Evolutionary conservation across 1,140 invertebrate genomes (phyloP), one percentile per base, ranked within the genome.

Genomic region (Eulimnadia texana): DNA sequence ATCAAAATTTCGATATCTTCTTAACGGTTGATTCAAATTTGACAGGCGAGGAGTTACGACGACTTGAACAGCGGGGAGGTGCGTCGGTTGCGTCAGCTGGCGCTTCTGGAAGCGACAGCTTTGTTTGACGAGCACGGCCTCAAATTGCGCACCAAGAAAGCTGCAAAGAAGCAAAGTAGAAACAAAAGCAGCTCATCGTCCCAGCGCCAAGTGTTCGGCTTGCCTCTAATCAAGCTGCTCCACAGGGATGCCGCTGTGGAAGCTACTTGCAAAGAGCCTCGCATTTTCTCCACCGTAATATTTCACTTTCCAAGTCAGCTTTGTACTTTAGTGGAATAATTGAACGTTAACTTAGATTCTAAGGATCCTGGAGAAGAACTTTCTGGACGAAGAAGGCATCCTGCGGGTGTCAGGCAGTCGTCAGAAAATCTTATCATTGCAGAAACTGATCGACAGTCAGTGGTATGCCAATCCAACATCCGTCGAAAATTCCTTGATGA

Each of bases 381-480:
- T 20, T 10, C n/a, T 57, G 55, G 28, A 57, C 29, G 55, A 57
- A 57, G 55, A 57, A n/a, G 55, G 55, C 13, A n/a, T 57, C 27
- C 28, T 57, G 33, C 23, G 55, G 19, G 55, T 57, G 16, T 33
- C 55, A 22, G 55, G 55, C n/a, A 57, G 33, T 6, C 27, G 29
- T 13, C 55, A 57, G 22, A 57, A 57, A 27, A 57, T 57, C 27
- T 3, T 28, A 16, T 23, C 27, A 16, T 13, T 57, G 55, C 55
- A 57, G 25, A 57, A 57, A 19, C 11, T 33, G 2, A 33, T 57
- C 1, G 55, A 57, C 27, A 57, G 11, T 13, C 24, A 27, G 25
- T 57, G 55, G 55, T 29, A 57, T 27, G 22, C 22, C 16, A 2
- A 55, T 11, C 53, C 27, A 27, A 33, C 11, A 29, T 19, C 27